These are phyloP conservation scores for Picus viridis DNA, from an alignment of 2,797 vertebrate species.

Conservation along the genomic window DNA sequence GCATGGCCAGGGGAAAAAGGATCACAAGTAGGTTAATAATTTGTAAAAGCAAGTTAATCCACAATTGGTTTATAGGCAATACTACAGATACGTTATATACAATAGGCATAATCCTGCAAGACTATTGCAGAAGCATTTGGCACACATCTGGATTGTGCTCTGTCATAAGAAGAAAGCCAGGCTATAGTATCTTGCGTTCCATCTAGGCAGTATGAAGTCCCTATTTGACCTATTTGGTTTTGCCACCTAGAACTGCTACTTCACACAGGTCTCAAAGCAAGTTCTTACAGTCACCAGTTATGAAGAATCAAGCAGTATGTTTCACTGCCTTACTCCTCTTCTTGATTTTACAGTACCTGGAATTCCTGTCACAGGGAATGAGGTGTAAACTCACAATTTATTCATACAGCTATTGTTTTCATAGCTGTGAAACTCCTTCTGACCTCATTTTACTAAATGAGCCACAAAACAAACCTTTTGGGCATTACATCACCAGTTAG, in stretches of 20 bases:
- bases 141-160: not conserved
- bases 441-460: not conserved
- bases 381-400: constrained; percentile 6
- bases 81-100: not conserved
- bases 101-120: not conserved
- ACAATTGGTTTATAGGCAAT: not conserved
- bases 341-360: not conserved
- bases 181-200: not conserved
- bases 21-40: not conserved
- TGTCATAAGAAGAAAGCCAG: not conserved
- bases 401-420: constrained; percentile 13
- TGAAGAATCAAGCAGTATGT: not conserved
- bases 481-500: constrained; percentile 2
- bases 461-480: not conserved
- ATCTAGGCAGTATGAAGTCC: too few species aligned
- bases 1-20: not conserved
- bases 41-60: not conserved
- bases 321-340: not conserved
- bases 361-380: not conserved
- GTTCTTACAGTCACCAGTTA: not conserved
- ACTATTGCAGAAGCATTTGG: not conserved
- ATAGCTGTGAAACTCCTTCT: not conserved
- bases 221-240: not conserved
- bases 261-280: not conserved
- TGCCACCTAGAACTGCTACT: not conserved